Conservation (phyloP, 1,140 invertebrate genomes). For the Pseudomyrmex flavicornis region DNA sequence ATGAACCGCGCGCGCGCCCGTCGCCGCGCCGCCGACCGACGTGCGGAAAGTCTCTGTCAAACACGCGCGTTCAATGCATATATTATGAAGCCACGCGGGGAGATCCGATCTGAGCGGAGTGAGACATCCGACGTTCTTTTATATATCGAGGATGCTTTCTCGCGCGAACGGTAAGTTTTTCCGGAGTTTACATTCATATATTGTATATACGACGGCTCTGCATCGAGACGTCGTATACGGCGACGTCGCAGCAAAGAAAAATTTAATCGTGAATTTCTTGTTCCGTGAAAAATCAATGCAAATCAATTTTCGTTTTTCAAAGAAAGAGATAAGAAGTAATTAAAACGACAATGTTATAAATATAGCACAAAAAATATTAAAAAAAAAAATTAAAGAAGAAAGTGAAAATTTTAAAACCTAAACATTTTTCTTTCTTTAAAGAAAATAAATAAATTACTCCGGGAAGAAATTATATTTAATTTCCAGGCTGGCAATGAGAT, state of each 20-base stretch:
- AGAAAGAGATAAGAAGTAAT: too few species aligned
- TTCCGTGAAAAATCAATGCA: not conserved
- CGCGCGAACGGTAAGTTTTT: slow-evolving; percentile 2
- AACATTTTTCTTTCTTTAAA: too few species aligned
- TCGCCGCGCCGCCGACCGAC: not conserved
- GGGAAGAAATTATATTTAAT: not conserved
- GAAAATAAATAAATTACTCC: not conserved
- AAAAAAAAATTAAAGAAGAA: too few species aligned
- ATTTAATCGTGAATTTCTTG: not conserved
- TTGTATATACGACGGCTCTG: not conserved
- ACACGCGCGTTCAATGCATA: slow-evolving; percentile 39
- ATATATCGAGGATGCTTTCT: not conserved
- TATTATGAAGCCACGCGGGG: slow-evolving; percentile 25
- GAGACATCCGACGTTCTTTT: slow-evolving; percentile 23
- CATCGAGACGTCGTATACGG: not conserved
- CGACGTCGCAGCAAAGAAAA: not conserved
- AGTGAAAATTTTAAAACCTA: too few species aligned
- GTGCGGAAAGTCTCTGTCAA: slow-evolving; percentile 36
- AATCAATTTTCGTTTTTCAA: not conserved
- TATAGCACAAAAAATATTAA: too few species aligned
- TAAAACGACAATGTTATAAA: too few species aligned
- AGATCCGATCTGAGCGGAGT: too few species aligned
- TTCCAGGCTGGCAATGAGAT: not conserved
- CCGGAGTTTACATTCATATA: not conserved
- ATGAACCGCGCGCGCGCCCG: slow-evolving; percentile 32